Evolutionary conservation across 2,797 vertebrate genomes (phyloP).

Genomic region (Rhabdophis nuchalis): DNA sequence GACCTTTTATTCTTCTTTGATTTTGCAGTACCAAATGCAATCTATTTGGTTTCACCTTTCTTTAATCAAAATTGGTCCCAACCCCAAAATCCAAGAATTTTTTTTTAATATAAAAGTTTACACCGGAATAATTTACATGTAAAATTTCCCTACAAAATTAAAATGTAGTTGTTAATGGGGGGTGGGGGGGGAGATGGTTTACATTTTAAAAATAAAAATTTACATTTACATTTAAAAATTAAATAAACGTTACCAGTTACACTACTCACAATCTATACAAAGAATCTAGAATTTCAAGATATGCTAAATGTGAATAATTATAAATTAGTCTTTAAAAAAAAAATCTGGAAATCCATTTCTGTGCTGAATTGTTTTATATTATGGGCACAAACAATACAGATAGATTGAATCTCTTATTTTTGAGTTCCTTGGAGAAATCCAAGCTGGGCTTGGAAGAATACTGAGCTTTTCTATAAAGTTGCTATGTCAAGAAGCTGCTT

Average conservation of each 20-base stretch:
- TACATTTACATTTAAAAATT: background rate
- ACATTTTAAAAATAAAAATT: too few relatives aligned
- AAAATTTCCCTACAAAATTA: background rate
- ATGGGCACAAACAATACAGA: background rate
- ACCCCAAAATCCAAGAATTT: background rate
- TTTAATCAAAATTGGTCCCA: background rate
- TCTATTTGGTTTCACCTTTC: background rate
- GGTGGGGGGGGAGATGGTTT: background rate
- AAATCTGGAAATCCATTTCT: background rate
- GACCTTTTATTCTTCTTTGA: background rate
- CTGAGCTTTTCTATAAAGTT: background rate
- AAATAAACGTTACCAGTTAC: background rate
- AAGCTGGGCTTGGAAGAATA: background rate
- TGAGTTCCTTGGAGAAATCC: background rate
- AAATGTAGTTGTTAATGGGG: background rate
- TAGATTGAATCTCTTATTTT: background rate
- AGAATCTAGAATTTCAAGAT: background rate
- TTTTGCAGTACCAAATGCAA: background rate
- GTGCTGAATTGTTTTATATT: background rate
- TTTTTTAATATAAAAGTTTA: background rate
- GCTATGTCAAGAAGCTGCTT: background rate
- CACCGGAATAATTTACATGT: background rate
- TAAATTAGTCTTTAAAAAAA: background rate
- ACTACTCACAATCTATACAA: background rate
- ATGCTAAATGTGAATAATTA: background rate